These are phyloP conservation scores for Dysidea cf. avara DNA, from an alignment of 37 sponge, comb jelly and placozoan species.

Conservation along the genomic window DNA sequence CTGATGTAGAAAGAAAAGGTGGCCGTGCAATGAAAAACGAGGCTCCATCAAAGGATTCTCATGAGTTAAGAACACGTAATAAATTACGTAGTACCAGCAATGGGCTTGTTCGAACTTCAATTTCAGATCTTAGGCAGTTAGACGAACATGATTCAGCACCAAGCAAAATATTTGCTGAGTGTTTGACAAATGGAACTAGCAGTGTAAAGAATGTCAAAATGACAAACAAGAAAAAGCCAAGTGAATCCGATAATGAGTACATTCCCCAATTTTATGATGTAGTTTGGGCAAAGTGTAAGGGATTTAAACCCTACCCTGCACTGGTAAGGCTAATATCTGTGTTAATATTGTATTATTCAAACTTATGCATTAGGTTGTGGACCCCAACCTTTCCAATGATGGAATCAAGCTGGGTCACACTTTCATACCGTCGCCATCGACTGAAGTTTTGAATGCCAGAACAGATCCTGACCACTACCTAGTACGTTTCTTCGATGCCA, in stretches of 20 bases:
- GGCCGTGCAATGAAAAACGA: no score
- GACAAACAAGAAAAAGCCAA: not conserved
- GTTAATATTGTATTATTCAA: not conserved
- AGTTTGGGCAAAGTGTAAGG: constrained; percentile 98
- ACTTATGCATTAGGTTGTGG: constrained; percentile 73
- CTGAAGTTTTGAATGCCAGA: constrained; percentile 76
- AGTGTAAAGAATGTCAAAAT: not conserved
- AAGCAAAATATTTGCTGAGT: not conserved
- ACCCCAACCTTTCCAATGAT: constrained; percentile 66
- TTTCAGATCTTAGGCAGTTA: no score
- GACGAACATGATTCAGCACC: no score
- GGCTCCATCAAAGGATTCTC: no score
- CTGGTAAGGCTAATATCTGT: constrained; percentile 64
- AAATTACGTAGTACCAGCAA: no score
- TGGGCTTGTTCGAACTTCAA: no score
- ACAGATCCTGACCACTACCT: constrained; percentile 59
- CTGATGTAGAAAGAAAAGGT: no score
- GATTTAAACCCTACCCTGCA: constrained; percentile 96
- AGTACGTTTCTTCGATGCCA: constrained; percentile 95
- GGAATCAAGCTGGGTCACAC: constrained; percentile 71
- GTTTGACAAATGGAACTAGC: constrained; percentile 1
- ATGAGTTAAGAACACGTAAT: no score
- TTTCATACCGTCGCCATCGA: constrained; percentile 82
- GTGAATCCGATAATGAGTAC: constrained; percentile 7
- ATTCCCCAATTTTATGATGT: constrained; percentile 54